phyloP scores from a whole-genome alignment of 2,797 vertebrate genomes.

The Dicrostonyx torquatus region DNA sequence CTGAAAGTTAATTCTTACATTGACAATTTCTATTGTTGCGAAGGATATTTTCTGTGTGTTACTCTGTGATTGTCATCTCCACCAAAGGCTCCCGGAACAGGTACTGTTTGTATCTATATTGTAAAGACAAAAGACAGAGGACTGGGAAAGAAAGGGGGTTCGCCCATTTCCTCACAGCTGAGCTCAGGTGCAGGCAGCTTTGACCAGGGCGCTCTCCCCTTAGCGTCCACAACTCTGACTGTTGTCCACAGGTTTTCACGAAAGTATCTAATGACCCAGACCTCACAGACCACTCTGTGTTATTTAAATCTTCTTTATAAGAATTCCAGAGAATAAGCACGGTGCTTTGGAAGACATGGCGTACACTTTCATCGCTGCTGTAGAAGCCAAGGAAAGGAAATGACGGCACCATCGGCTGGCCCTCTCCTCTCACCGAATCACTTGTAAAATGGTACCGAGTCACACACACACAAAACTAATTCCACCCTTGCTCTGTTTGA shows the following conservation, averaged over 20 bases:
- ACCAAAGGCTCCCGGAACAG: background rate
- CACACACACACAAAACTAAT: background rate
- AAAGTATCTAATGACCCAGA: background rate
- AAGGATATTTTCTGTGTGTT: background rate
- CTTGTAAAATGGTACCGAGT: slow-evolving; percentile 26
- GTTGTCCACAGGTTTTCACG: background rate
- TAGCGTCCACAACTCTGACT: background rate
- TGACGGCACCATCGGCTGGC: background rate
- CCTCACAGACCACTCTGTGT: background rate
- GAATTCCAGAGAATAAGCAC: background rate
- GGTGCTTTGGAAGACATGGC: background rate
- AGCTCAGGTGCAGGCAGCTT: background rate
- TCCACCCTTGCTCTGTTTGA: slow-evolving; percentile 18
- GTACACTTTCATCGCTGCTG: background rate
- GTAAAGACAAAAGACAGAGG: background rate
- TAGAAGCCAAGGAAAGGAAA: background rate
- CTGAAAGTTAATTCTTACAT: background rate
- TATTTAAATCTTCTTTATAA: background rate
- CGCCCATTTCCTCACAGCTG: too few relatives aligned
- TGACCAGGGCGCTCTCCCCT: background rate
- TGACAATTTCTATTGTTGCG: background rate
- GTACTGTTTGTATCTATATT: background rate
- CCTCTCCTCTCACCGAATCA: slow-evolving; percentile 39
- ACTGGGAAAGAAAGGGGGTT: background rate
- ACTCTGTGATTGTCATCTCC: background rate